Evolutionary conservation across 2,113 vertebrate species (phyloP), one percentile per base, ranked within the genome.

Genomic region (Lophotis ruficrista): DNA sequence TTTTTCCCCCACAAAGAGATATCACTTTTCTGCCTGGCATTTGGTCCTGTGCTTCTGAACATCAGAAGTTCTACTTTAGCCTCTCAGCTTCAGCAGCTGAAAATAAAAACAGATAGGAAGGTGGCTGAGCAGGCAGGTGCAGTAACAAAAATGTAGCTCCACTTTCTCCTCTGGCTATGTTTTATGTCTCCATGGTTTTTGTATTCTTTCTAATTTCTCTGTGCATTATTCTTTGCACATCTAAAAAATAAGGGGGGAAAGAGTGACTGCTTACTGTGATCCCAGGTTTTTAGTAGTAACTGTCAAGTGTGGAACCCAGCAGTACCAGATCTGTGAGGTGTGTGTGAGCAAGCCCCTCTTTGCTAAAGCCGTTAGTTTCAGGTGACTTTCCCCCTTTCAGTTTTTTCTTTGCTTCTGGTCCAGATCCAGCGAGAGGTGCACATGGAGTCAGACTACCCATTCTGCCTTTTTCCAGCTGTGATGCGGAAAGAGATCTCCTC

Each of bases 251-350:
- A 50, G 9, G 15, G 24, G 22, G 17, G 1, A 41, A 82, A 56
- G 15, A 54, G 43, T 60, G 38, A 35, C 27, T 24, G 21, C 43
- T 31, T 66, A 13, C 22, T 54, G 5, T 75, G 24, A 57, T 27
- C 4, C 28, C 0, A 1, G 14, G 7, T 24, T 92, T 25, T 65
- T n/a, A 45, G 19, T 48, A 8, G 9, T 25, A 37, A 23, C 27
- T 68, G 12, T 45, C 22, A 57, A 35, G 31, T 9, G 31, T 69
- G 60, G 48, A 72, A 71, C 10, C 16, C 31, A 48, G 23, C 51
- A 51, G n/a, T n/a, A 43, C 2, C 53, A 77, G 21, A 17, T 77
- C 53, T 65, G 20, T 20, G 23, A 66, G 37, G 33, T 15, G 9
- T 60, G 20, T 3, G 3, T 47, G 28, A 84, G 17, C 19, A 57